Percentiles rank a stretch among this genome's conserved stretches.
Evolutionary conservation across 2,113 vertebrate species (phyloP).

Genomic region (Microcebus ravelobensis): DNA sequence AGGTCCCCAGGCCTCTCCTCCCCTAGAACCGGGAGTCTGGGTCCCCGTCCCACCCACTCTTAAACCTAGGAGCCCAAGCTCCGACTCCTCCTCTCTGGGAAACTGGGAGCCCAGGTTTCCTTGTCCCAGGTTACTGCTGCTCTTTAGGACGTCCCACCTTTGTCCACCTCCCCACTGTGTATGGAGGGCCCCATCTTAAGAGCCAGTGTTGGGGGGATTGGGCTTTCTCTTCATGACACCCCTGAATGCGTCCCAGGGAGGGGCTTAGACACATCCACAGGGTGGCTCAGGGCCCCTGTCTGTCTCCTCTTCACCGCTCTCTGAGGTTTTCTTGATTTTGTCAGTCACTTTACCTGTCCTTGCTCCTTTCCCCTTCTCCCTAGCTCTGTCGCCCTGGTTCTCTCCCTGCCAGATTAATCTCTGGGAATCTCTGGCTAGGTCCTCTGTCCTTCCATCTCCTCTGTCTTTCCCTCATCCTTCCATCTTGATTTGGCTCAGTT

Average conservation of each 20-base stretch:
- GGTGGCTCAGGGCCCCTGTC: background rate
- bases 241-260: background rate
- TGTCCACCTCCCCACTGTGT: background rate
- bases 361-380: fast-evolving
- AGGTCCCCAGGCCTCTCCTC: background rate
- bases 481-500: background rate
- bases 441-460: background rate
- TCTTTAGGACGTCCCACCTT: constrained; percentile 76
- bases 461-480: background rate
- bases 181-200: constrained; percentile 57
- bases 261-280: background rate
- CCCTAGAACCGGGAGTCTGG: background rate
- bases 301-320: background rate
- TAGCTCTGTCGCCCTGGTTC: background rate
- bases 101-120: background rate
- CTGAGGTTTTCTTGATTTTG: background rate
- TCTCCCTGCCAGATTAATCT: background rate
- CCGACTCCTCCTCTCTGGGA: background rate
- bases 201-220: background rate
- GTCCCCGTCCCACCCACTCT: background rate
- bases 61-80: background rate
- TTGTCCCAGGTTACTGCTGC: constrained; percentile 63
- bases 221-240: background rate
- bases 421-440: background rate
- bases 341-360: background rate